Conservation (phyloP, 2,888 invertebrate species). For the Thumatha senex region DNA sequence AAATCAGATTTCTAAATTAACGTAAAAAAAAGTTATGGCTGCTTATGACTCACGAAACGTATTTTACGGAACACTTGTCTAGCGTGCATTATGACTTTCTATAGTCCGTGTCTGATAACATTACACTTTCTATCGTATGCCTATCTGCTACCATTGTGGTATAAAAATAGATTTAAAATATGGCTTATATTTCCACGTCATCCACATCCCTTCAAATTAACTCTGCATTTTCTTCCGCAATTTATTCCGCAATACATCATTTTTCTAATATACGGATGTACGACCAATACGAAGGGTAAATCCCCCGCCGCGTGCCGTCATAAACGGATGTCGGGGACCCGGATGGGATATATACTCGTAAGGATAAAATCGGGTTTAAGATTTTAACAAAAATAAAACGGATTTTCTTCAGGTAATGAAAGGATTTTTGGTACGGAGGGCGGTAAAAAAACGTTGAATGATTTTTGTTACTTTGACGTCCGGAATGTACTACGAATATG, state of each 20-base stretch:
- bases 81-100: no score
- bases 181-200: not conserved
- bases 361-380: constrained; percentile 39
- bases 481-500: no score
- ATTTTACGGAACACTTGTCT: no score
- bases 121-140: no score
- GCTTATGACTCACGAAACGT: no score
- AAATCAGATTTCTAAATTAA: no score
- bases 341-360: constrained; percentile 13
- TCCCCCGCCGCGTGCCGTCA: constrained; percentile 17
- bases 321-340: constrained; percentile 29
- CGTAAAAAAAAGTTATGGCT: no score
- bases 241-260: constrained; percentile 19
- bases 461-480: no score
- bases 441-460: not conserved
- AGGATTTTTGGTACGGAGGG: constrained; percentile 14
- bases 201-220: constrained; percentile 6
- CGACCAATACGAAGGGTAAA: constrained; percentile 5
- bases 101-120: no score
- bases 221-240: constrained; percentile 3
- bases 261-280: constrained; percentile 22
- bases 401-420: constrained; percentile 46
- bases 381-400: constrained; percentile 32
- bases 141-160: no score
- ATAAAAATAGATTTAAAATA: no score